phyloP scores from a whole-genome alignment of 2,797 vertebrate genomes.

The Gallinago stenura region DNA sequence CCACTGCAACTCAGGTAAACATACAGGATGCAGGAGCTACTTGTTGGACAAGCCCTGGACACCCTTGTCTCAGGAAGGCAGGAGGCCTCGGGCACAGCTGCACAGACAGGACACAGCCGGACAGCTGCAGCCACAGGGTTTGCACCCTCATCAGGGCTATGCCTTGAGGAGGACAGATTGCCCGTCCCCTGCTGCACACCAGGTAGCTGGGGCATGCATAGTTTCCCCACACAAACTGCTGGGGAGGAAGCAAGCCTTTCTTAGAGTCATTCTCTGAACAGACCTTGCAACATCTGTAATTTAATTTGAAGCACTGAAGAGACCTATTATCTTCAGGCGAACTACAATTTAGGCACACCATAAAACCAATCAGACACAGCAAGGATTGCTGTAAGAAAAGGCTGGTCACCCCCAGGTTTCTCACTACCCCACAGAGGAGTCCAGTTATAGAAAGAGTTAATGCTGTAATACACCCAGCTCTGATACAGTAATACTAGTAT shows the following conservation, averaged over 20 bases:
- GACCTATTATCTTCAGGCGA: conserved; percentile 35
- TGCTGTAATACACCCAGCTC: background rate
- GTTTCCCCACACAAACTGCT: background rate
- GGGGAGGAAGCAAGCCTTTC: background rate
- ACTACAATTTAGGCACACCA: conserved; percentile 23
- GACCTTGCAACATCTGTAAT: conserved; percentile 57
- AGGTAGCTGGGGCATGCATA: background rate
- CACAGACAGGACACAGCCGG: background rate
- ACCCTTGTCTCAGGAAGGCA: background rate
- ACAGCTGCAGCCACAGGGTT: accelerated
- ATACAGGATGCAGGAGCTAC: accelerated
- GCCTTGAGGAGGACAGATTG: background rate
- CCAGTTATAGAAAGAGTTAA: conserved; percentile 27
- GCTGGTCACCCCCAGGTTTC: background rate
- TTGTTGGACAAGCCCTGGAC: background rate
- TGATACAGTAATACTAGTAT: background rate
- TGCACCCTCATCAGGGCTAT: accelerated
- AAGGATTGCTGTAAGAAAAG: background rate
- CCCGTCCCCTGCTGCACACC: accelerated
- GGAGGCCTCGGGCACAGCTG: background rate
- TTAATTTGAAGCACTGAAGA: conserved; percentile 53
- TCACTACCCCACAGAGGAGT: background rate
- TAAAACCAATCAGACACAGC: conserved; percentile 53
- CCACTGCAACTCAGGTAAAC: background rate
- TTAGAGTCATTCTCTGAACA: background rate